phyloP scores from a whole-genome alignment of 2,113 vertebrate species.

The Pterocles burchelli region DNA sequence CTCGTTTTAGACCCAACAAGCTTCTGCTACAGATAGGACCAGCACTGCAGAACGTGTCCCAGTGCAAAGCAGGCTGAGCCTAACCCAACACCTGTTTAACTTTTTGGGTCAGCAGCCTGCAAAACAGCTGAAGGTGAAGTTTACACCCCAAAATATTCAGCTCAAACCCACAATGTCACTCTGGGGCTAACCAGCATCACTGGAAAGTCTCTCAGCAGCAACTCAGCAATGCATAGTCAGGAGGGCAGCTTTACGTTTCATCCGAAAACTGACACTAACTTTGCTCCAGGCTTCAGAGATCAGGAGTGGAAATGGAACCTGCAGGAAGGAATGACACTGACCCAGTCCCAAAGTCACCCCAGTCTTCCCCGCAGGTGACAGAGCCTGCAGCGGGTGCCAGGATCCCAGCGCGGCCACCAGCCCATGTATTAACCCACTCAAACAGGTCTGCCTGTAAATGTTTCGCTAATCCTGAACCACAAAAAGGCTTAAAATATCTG shows the following conservation, averaged over 20 bases:
- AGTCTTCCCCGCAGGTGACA: neutral
- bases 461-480: neutral
- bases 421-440: neutral
- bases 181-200: neutral
- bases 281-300: neutral
- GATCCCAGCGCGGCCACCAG: neutral
- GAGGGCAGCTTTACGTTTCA: neutral
- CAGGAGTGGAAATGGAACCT: neutral
- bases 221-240: neutral
- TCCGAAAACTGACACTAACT: neutral
- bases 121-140: neutral
- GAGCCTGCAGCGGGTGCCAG: accelerated
- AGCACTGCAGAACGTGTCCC: accelerated
- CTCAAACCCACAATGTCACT: neutral
- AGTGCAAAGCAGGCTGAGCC: neutral
- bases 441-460: neutral
- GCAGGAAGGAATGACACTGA: neutral
- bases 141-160: neutral
- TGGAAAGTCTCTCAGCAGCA: neutral
- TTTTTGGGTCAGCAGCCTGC: neutral
- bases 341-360: neutral
- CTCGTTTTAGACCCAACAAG: accelerated
- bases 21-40: neutral
- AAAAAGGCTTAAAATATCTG: constrained; percentile 7
- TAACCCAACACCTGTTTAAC: neutral